phyloP scores from a whole-genome alignment of 2,797 vertebrate species.

The Psittacula derbiana region DNA sequence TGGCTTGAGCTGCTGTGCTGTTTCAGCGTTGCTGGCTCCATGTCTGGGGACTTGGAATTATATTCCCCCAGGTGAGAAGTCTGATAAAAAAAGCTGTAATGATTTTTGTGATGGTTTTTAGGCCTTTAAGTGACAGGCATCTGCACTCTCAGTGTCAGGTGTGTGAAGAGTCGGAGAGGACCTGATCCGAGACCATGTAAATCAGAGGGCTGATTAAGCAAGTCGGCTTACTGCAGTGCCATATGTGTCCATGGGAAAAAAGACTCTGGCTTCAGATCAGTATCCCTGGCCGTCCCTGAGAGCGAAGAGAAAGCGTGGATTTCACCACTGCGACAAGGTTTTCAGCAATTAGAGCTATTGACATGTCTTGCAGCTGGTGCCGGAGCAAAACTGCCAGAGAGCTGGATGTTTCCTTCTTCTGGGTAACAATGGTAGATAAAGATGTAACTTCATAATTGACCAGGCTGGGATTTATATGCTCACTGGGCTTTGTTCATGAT shows the following conservation, averaged over 20 bases:
- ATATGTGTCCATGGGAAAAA: not conserved
- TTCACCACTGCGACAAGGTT: not conserved
- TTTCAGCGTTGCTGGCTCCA: not conserved
- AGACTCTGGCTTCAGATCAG: not conserved
- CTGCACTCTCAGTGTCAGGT: not conserved
- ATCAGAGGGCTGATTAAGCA: not conserved
- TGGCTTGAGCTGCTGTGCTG: not conserved
- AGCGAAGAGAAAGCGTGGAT: not conserved
- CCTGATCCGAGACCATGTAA: fast-evolving
- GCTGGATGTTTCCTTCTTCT: not conserved
- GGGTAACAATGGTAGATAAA: not conserved
- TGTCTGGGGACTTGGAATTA: not conserved
- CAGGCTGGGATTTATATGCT: not conserved
- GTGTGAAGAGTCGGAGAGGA: not conserved
- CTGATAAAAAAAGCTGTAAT: not conserved
- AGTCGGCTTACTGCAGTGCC: not conserved
- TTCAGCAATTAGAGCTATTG: not conserved
- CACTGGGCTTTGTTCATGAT: not conserved
- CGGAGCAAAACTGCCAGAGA: not conserved
- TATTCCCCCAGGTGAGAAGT: not conserved
- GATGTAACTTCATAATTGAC: slow-evolving; percentile 1
- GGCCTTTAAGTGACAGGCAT: not conserved
- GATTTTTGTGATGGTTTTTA: not conserved
- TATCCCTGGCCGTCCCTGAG: not conserved
- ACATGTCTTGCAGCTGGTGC: not conserved